These are phyloP conservation scores for Apoda limacodes DNA, from an alignment of 2,888 invertebrate genomes.

Conservation along the genomic window DNA sequence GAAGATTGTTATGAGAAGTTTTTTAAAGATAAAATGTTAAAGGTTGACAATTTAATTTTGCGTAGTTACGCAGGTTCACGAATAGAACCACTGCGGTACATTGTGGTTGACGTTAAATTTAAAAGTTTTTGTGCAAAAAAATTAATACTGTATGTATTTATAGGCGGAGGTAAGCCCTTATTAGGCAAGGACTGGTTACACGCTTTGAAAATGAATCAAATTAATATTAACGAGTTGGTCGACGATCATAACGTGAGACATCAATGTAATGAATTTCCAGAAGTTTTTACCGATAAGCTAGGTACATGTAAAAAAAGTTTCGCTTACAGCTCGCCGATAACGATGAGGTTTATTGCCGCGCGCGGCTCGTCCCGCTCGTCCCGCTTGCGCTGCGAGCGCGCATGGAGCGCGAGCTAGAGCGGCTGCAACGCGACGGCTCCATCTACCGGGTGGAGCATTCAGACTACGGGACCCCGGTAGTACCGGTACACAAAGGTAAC, in stretches of 20 bases:
- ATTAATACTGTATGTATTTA: constrained; percentile 11
- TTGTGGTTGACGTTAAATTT: not conserved
- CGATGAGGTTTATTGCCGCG: constrained; percentile 8
- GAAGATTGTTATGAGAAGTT: not conserved
- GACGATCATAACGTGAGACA: constrained; percentile 5
- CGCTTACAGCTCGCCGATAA: constrained; percentile 9
- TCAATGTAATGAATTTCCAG: constrained; percentile 10
- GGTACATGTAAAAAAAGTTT: constrained; percentile 8
- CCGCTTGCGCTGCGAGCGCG: constrained; percentile 13
- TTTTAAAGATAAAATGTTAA: not conserved
- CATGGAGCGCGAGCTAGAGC: constrained; percentile 17
- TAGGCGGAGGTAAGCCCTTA: constrained; percentile 7
- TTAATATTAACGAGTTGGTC: constrained; percentile 3
- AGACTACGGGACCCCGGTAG: constrained; percentile 22
- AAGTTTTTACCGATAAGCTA: constrained; percentile 9
- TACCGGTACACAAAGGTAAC: constrained; percentile 19
- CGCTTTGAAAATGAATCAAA: constrained; percentile 4
- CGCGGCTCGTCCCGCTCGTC: no score
- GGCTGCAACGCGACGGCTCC: constrained; percentile 17
- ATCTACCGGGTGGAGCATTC: constrained; percentile 19
- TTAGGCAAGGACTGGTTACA: constrained; percentile 7
- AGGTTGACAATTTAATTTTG: not conserved
- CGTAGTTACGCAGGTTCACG: not conserved
- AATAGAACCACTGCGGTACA: not conserved
- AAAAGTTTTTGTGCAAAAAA: not conserved